Base-by-base conservation (phyloP, 2,888 invertebrate species). In the Hyles lineata region DNA sequence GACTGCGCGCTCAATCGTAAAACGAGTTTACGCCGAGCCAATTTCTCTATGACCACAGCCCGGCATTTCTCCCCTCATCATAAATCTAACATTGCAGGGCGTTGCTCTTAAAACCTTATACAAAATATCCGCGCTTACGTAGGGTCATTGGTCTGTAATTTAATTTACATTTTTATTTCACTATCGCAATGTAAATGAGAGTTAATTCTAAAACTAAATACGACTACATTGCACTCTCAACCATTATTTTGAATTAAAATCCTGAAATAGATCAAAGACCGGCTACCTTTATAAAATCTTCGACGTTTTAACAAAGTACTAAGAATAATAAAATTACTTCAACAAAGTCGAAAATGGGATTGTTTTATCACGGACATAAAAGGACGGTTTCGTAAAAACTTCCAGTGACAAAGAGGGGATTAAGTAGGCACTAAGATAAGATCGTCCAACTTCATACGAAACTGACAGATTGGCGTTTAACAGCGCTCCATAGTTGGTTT, bases 311-410 rank as follows among this genome's bases (percentile, higher is more conserved):
- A 79, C 77, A 78, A 80, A 79, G 78, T 78, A 78, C 79, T 78
- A 74, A 79, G 77, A 74, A 76, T 75, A 78, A 81, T 81, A 79
- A 82, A 79, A 80, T 80, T 82, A 80, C 79, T 78, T 82, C 85
- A 82, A 83, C 83, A 83, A 85, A 85, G 83, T 84, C 85, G 77
- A 79, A 80, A 84, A 83, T 84, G 80, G 77, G 81, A 82, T 83
- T 82, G 78, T 74, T 81, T 84, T 83, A 85, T 83, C 82, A 78
- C 74, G 72, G 74, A 76, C 81, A 83, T 83, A 81, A 85, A 85
- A 79, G 78, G 32, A 55, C 25, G 25, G 5, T 59, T 71, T 72
- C 63, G 72, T 72, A 74, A 80, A 76, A 81, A 75, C 80, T 81
- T 78, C 76, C 63, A 80, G 78, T 78, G 77, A 80, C 79, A 80